Evolutionary conservation across 2,113 vertebrate genomes (phyloP).

Genomic region (Paracanthobrama guichenoti): DNA sequence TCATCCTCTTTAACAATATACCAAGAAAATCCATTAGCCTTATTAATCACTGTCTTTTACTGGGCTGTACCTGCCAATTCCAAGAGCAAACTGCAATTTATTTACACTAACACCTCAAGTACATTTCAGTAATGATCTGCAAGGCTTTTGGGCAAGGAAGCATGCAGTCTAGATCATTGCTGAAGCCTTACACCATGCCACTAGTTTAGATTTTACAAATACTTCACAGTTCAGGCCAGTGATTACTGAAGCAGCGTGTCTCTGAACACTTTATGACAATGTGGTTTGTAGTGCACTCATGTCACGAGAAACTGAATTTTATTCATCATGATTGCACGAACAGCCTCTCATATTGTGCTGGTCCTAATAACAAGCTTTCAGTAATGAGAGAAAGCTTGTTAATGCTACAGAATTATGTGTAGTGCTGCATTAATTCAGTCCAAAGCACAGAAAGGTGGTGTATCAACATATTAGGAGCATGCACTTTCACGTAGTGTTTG

Average conservation of each 20-base stretch:
- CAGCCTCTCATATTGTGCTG: not conserved
- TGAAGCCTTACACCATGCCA: not conserved
- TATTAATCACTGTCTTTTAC: constrained; percentile 37
- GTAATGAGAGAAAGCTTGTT: not conserved
- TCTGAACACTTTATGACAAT: not conserved
- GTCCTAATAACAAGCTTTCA: constrained; percentile 1
- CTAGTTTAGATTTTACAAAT: not conserved
- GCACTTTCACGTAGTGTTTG: not conserved
- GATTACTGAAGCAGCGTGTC: not conserved
- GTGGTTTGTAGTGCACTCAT: not conserved
- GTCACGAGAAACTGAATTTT: not conserved
- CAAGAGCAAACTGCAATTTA: not conserved
- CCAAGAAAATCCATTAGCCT: constrained; percentile 5
- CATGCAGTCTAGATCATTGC: constrained; percentile 10
- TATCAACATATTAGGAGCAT: not conserved
- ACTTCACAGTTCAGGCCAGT: not conserved
- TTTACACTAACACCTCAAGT: not conserved
- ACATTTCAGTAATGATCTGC: not conserved
- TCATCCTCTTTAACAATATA: constrained; percentile 4
- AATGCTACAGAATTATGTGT: constrained; percentile 7
- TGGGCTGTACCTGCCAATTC: not conserved
- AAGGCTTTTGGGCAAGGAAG: not conserved
- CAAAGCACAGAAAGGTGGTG: not conserved
- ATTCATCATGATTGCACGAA: not conserved
- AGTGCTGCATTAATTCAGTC: not conserved